Percentiles rank a stretch among this genome's conserved stretches.
phyloP scores from a whole-genome alignment of 2,797 vertebrate species.

The Helicolenus hilgendorfi region DNA sequence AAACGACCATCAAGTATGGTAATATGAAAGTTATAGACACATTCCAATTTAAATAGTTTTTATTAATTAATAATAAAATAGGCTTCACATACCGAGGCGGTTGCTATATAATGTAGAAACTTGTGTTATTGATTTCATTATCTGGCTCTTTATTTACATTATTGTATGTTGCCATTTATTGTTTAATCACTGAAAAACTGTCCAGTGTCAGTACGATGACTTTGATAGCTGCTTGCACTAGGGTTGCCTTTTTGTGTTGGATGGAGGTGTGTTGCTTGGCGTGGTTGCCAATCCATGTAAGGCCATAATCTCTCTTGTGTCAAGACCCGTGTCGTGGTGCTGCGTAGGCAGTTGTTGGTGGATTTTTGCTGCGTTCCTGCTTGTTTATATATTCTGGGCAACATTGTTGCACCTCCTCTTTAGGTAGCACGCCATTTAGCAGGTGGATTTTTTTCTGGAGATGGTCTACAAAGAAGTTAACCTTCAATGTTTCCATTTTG shows the following conservation, averaged over 20 bases:
- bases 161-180: neutral
- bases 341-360: neutral
- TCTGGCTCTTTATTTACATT: neutral
- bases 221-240: neutral
- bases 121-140: no score
- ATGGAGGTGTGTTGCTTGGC: neutral
- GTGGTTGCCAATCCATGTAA: neutral
- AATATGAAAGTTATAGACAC: neutral
- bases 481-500: neutral
- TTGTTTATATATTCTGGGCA: neutral
- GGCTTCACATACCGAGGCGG: neutral
- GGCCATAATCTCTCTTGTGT: neutral
- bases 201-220: neutral
- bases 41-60: neutral
- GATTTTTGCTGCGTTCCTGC: neutral
- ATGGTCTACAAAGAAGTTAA: neutral
- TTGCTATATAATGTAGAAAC: neutral
- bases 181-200: neutral
- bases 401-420: neutral
- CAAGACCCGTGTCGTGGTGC: neutral
- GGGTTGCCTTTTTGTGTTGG: neutral
- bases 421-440: neutral
- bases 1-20: neutral
- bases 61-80: neutral
- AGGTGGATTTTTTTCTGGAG: neutral